These are phyloP conservation scores for Amblyraja radiata DNA, from an alignment of 2,797 vertebrate genomes.

Conservation along the genomic window DNA sequence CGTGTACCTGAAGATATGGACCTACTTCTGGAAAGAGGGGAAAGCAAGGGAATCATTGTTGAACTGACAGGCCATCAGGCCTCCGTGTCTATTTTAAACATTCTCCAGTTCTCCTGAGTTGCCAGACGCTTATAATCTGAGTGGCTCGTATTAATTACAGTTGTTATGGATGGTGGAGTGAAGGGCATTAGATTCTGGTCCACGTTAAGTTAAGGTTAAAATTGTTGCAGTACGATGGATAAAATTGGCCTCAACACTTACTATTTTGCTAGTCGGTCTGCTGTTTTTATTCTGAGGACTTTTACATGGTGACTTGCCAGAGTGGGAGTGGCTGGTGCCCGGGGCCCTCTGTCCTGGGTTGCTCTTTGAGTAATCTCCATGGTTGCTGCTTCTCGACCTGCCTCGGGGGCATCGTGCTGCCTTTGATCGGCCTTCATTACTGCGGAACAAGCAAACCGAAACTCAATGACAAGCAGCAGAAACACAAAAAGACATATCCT, in stretches of 20 bases:
- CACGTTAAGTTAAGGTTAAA: slow-evolving; percentile 42
- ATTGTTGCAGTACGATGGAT: slow-evolving; percentile 42
- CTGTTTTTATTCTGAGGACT: slow-evolving; percentile 71
- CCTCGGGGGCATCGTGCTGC: slow-evolving; percentile 38
- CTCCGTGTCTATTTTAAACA: too few species aligned
- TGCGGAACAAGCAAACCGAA: not conserved
- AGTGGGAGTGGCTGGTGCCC: slow-evolving; percentile 56
- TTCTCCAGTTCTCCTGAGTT: too few species aligned
- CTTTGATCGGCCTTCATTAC: not conserved
- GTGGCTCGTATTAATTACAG: not conserved
- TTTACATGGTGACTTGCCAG: slow-evolving; percentile 69
- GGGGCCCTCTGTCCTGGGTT: slow-evolving; percentile 50
- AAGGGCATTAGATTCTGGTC: slow-evolving; percentile 18
- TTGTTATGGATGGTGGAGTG: not conserved
- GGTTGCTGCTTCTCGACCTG: slow-evolving; percentile 50
- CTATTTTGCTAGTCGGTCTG: slow-evolving; percentile 69
- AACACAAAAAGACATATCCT: not conserved
- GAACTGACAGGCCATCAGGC: too few species aligned
- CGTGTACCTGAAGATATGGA: too few species aligned
- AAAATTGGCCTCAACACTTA: slow-evolving; percentile 67
- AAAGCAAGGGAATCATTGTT: too few species aligned
- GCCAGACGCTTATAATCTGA: not conserved
- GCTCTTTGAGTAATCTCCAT: slow-evolving; percentile 50
- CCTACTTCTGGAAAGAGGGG: too few species aligned
- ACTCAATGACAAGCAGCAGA: not conserved